Evolutionary conservation across 2,888 invertebrate species (phyloP), one percentile per base, ranked within the genome.

Genomic region (Diarsia brunnea): DNA sequence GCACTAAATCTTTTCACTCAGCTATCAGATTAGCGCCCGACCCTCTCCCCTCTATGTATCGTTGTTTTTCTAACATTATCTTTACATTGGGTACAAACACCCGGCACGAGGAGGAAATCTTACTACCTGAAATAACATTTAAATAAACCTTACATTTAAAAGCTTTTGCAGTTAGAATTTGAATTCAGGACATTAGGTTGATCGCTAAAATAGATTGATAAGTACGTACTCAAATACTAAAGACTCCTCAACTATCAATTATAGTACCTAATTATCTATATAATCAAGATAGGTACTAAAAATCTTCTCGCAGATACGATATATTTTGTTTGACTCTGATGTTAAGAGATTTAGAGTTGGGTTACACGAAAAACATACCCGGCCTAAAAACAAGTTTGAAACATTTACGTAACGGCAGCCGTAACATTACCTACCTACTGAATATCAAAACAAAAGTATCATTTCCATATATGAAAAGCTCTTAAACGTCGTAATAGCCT

Each of bases 1-100:
- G 89, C 92, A 93, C 92, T 94, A 95, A 95, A 95, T 95, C 94
- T 95, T 94, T 95, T 94, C 93, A 93, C 93, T 94, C 94, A 88
- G 90, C 91, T 82, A 95, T 94, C 94, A 95, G 95, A 95, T 95
- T 94, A 95, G 90, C 92, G 88, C 90, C 91, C 92, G 89, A 90
- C 86, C 90, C 90, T 89, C 90, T 90, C 91, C 91, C 92, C 92
- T 90, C 88, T 91, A 92, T 89, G 91, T 93, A 93, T 92, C 91
- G 90, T 91, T 94, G 95, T 95, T 95, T 95, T 95, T 95, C 91
- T 92, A 94, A 94, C 93, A 94, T 94, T 94, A 94, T 93, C 92
- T 91, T 89, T 90, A 92, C 92, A 90, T 91, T 91, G 91, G 91
- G 92, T 93, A 94, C 91, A 93, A 89, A 88, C 88, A 83, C 86